phyloP scores from a whole-genome alignment of 2,113 vertebrate genomes.

The Eptesicus fuscus region DNA sequence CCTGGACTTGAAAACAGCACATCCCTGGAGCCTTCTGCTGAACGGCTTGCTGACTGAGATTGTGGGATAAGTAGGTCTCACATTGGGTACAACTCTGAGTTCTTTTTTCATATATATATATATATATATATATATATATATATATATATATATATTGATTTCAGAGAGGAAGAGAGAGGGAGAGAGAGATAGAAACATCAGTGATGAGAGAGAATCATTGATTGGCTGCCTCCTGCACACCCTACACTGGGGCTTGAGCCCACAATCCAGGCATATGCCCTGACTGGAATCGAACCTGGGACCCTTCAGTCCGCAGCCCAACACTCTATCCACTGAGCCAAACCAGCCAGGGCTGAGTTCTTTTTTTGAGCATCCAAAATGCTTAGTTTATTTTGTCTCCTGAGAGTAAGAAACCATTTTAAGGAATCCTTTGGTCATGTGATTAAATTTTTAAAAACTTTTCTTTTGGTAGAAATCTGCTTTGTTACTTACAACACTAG shows the following conservation, averaged over 20 bases:
- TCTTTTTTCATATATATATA: not conserved
- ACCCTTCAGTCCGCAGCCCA: no score
- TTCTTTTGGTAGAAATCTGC: not conserved
- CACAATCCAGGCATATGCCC: no score
- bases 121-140: no score
- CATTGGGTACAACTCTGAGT: not conserved
- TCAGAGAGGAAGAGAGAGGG: no score
- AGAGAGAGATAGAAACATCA: no score
- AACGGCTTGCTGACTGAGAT: not conserved
- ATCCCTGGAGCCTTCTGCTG: not conserved
- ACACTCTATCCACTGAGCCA: no score
- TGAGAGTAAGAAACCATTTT: not conserved
- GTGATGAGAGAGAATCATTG: no score
- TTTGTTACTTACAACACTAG: not conserved
- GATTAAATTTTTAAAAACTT: not conserved
- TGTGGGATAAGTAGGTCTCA: not conserved
- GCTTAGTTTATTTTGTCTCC: not conserved
- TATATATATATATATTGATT: no score
- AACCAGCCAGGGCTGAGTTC: no score
- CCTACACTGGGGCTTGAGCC: no score
- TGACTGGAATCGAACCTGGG: no score
- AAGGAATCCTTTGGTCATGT: not conserved
- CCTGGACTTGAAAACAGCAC: not conserved
- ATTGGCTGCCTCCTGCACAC: no score
- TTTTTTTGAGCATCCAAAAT: not conserved